phyloP scores from a whole-genome alignment of 2,113 vertebrate species.

The Epinephelus cyanopodus region DNA sequence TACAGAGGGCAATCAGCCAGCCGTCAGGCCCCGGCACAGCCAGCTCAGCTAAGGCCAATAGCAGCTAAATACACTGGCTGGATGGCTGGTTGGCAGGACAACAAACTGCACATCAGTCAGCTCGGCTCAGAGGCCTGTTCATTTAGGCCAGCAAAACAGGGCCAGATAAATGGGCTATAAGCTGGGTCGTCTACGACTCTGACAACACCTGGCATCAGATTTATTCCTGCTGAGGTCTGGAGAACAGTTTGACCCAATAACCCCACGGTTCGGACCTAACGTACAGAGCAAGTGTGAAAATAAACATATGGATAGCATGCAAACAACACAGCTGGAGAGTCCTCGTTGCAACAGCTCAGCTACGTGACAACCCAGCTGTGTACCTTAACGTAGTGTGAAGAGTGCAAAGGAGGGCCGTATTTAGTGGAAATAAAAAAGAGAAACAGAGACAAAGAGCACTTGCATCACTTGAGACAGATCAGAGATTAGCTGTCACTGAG shows the following conservation, averaged over 20 bases:
- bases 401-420: constrained; percentile 8
- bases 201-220: constrained; percentile 30
- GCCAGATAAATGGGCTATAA: constrained; percentile 14
- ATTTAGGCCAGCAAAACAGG: constrained; percentile 44
- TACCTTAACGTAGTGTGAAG: background rate
- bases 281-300: constrained; percentile 25
- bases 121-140: constrained; percentile 39
- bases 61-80: constrained; percentile 54
- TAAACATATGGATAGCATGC: constrained; percentile 13
- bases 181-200: constrained; percentile 3
- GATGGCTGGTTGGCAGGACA: constrained; percentile 48
- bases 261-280: background rate
- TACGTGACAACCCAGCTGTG: constrained; percentile 34
- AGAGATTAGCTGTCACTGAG: constrained; percentile 71
- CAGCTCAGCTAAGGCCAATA: constrained; percentile 31
- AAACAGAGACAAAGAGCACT: constrained; percentile 16
- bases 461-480: constrained; percentile 49
- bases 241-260: constrained; percentile 30
- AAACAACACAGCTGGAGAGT: background rate
- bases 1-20: constrained; percentile 59
- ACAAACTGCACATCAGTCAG: constrained; percentile 55
- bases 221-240: constrained; percentile 11
- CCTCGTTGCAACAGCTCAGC: background rate
- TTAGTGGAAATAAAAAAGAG: constrained; percentile 7
- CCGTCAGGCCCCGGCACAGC: constrained; percentile 23